Conservation (phyloP, 2,113 vertebrate species). For the Callopanchax toddi region DNA sequence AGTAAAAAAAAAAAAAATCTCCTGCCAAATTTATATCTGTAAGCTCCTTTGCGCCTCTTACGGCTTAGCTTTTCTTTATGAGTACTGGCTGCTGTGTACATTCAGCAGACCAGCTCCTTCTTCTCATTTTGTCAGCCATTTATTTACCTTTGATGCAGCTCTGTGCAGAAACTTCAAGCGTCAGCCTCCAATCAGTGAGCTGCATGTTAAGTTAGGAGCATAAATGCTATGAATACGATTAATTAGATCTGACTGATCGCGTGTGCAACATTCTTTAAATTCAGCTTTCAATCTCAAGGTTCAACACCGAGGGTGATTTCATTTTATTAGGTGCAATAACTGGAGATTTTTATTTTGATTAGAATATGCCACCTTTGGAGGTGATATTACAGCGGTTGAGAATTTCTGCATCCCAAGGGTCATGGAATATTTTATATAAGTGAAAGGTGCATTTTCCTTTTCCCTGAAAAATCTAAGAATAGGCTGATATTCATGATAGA, state of each 20-base stretch:
- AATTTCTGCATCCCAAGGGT: slow-evolving; percentile 25
- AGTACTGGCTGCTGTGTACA: slow-evolving; percentile 56
- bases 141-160: slow-evolving; percentile 42
- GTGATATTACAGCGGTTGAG: slow-evolving; percentile 13
- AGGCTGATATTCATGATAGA: slow-evolving; percentile 51
- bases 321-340: background rate
- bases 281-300: slow-evolving; percentile 2
- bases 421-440: slow-evolving; percentile 39
- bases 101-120: slow-evolving; percentile 31
- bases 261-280: slow-evolving; percentile 10
- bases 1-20: slow-evolving; percentile 17
- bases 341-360: background rate
- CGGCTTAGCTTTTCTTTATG: slow-evolving; percentile 66
- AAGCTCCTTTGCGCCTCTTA: slow-evolving; percentile 70
- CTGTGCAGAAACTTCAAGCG: slow-evolving; percentile 37
- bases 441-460: slow-evolving; percentile 19
- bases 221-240: background rate
- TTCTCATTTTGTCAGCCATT: slow-evolving; percentile 28
- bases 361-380: slow-evolving; percentile 11
- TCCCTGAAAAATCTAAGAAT: slow-evolving; percentile 54
- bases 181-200: slow-evolving; percentile 4
- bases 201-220: slow-evolving; percentile 19
- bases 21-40: slow-evolving; percentile 65
- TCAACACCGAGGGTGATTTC: background rate
- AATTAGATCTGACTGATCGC: slow-evolving; percentile 23